Conservation (phyloP, 30 jellyfish, hydroid and myxozoan species). For the Cassiopea xamachana region DNA sequence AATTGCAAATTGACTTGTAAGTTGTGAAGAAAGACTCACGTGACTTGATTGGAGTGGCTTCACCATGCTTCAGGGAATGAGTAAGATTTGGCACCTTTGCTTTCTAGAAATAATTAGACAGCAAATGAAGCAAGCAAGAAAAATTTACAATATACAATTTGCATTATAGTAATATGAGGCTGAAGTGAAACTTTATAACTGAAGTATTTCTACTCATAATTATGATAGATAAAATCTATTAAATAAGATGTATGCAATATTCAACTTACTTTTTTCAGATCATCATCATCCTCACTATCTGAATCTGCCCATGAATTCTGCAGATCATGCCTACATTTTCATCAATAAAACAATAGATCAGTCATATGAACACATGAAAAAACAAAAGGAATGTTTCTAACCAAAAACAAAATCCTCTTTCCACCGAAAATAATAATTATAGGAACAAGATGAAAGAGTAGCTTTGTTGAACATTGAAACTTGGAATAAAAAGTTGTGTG, state of each 20-base stretch:
- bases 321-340: constrained; percentile 25
- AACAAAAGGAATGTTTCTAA: too few species aligned
- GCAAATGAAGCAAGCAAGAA: not conserved
- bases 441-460: too few species aligned
- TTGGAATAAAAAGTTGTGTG: too few species aligned
- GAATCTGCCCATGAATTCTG: constrained; percentile 92
- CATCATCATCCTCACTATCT: constrained; percentile 72
- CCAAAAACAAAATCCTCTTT: too few species aligned
- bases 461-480: too few species aligned
- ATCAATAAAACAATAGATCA: too few species aligned
- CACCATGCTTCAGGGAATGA: constrained; percentile 14
- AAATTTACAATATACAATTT: not conserved
- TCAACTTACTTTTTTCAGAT: not conserved
- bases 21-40: constrained; percentile 6
- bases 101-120: not conserved
- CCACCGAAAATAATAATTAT: too few species aligned
- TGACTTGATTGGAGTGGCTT: constrained; percentile 33
- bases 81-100: constrained; percentile 38
- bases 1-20: too few species aligned
- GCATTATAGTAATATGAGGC: not conserved
- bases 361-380: too few species aligned
- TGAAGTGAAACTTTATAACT: too few species aligned
- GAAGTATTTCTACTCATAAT: too few species aligned
- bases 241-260: not conserved
- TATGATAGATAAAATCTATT: too few species aligned